phyloP scores from a whole-genome alignment of 2,888 invertebrate genomes.

The Norana najaformis region DNA sequence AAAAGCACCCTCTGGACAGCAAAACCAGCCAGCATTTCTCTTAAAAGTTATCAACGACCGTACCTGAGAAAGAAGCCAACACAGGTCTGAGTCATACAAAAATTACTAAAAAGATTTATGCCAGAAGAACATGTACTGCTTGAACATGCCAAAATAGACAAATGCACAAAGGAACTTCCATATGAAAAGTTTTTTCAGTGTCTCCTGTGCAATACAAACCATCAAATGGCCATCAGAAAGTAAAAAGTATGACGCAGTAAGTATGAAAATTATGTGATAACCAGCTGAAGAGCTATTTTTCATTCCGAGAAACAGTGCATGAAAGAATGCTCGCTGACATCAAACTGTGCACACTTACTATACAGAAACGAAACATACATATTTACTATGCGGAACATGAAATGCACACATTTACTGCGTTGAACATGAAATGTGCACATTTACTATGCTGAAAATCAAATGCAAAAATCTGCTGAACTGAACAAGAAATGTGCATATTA shows the following conservation, averaged over 20 bases:
- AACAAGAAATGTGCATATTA: background rate
- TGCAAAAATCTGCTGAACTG: background rate
- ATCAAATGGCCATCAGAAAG: background rate
- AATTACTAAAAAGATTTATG: background rate
- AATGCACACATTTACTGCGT: background rate
- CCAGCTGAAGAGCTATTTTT: background rate
- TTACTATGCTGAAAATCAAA: background rate
- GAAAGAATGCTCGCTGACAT: too few relatives aligned
- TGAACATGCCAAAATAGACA: background rate
- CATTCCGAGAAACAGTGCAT: background rate
- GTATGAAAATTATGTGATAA: conserved; percentile 13
- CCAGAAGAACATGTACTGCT: background rate
- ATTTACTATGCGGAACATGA: background rate
- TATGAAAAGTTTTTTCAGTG: conserved; percentile 8
- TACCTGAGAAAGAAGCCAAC: background rate
- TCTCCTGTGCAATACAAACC: background rate
- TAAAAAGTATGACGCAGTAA: background rate
- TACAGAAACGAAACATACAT: background rate
- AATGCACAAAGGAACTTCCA: background rate
- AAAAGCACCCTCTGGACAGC: background rate
- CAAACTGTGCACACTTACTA: background rate
- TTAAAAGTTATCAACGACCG: background rate
- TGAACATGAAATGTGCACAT: background rate
- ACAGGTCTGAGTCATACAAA: background rate
- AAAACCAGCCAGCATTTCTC: background rate